Evolutionary conservation across 2,888 invertebrate species (phyloP).

Genomic region (Amorpha juglandis): DNA sequence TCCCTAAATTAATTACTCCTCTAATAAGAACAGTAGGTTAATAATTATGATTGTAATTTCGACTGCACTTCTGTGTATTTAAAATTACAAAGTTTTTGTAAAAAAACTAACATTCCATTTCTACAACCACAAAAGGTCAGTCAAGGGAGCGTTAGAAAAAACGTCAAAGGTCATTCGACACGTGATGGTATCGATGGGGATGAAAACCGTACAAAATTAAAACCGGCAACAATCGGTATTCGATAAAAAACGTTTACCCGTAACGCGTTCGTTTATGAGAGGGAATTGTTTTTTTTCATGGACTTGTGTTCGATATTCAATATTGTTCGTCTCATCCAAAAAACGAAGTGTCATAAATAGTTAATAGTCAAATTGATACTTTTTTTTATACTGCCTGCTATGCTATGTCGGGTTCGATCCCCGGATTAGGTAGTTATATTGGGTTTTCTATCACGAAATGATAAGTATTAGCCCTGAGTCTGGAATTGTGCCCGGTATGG

Average conservation of each 20-base stretch:
- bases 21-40: too few species aligned
- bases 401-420: too few species aligned
- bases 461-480: too few species aligned
- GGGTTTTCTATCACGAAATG: too few species aligned
- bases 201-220: neutral
- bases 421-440: too few species aligned
- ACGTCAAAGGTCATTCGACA: slow-evolving; percentile 13
- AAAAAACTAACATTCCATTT: neutral
- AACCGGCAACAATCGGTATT: neutral
- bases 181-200: slow-evolving; percentile 2
- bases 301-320: neutral
- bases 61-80: neutral
- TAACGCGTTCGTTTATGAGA: slow-evolving; percentile 9
- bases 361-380: too few species aligned
- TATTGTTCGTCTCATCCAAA: neutral
- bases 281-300: neutral
- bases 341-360: too few species aligned
- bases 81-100: neutral
- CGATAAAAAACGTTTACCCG: neutral
- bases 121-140: neutral
- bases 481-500: too few species aligned
- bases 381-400: too few species aligned
- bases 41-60: neutral
- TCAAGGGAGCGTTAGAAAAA: neutral
- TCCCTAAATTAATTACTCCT: too few species aligned